phyloP scores from a whole-genome alignment of 2,888 invertebrate species.

The Nymphalis polychloros region DNA sequence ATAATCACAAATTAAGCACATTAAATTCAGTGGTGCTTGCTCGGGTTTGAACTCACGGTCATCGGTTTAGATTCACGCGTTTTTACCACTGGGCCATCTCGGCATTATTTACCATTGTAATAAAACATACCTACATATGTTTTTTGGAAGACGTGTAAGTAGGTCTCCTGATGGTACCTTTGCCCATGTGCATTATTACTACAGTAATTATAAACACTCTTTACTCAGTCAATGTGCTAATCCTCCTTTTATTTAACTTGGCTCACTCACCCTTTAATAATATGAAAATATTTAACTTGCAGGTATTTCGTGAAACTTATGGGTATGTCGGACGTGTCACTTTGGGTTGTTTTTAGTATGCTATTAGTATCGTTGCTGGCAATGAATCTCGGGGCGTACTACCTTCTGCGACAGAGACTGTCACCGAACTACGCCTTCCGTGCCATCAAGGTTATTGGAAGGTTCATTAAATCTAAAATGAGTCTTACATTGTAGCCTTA shows the following conservation, averaged over 20 bases:
- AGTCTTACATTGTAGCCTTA: conserved; percentile 48
- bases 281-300: conserved; percentile 39
- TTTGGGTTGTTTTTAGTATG: conserved; percentile 85
- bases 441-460: conserved; percentile 86
- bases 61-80: too few relatives aligned
- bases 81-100: too few relatives aligned
- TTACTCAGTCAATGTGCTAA: background rate
- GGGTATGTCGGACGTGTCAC: conserved; percentile 87
- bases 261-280: background rate
- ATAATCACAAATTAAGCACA: too few relatives aligned
- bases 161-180: too few relatives aligned
- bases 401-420: conserved; percentile 86
- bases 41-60: too few relatives aligned
- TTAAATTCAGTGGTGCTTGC: too few relatives aligned
- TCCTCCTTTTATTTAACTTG: background rate
- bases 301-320: conserved; percentile 87
- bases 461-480: conserved; percentile 85
- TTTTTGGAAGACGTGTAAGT: too few relatives aligned
- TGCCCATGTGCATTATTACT: too few relatives aligned
- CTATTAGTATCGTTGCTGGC: conserved; percentile 83
- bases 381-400: conserved; percentile 86
- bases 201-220: too few relatives aligned
- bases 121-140: too few relatives aligned
- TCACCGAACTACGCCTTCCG: conserved; percentile 87
- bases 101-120: too few relatives aligned